Percentiles rank a stretch among this genome's conserved stretches.
Evolutionary conservation across 2,797 vertebrate species (phyloP).

Genomic region (Molossus alvarezi): DNA sequence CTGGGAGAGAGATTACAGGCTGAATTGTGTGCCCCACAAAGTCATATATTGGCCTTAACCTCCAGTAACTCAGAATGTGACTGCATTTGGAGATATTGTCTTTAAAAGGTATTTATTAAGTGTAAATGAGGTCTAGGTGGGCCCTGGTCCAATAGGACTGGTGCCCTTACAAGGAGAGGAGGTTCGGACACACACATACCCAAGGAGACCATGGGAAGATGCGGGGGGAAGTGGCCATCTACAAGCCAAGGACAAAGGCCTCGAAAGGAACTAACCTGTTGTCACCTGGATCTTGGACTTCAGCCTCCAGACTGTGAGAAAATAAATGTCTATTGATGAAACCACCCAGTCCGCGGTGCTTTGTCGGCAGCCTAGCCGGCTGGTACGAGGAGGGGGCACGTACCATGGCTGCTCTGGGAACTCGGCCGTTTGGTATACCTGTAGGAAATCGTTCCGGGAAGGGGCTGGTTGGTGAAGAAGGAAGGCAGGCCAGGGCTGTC

Average conservation of each 20-base stretch:
- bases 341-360: neutral
- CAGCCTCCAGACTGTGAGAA: neutral
- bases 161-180: neutral
- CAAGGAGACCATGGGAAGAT: neutral
- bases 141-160: no score
- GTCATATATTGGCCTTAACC: neutral
- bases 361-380: neutral
- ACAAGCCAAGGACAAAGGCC: neutral
- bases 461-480: neutral
- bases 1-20: no score
- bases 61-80: neutral
- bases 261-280: neutral
- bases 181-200: neutral
- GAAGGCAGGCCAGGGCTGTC: neutral
- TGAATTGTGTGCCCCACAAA: neutral
- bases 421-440: neutral
- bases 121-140: neutral
- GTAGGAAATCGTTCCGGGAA: neutral
- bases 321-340: neutral
- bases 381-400: accelerated
- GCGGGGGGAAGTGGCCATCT: neutral
- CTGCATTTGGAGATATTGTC: neutral
- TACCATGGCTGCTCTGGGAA: neutral
- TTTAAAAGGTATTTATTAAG: neutral
- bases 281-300: neutral